Percentiles rank a stretch among this genome's conserved stretches.
phyloP scores from a whole-genome alignment of 1,140 invertebrate genomes.

The Penaeus japonicus region DNA sequence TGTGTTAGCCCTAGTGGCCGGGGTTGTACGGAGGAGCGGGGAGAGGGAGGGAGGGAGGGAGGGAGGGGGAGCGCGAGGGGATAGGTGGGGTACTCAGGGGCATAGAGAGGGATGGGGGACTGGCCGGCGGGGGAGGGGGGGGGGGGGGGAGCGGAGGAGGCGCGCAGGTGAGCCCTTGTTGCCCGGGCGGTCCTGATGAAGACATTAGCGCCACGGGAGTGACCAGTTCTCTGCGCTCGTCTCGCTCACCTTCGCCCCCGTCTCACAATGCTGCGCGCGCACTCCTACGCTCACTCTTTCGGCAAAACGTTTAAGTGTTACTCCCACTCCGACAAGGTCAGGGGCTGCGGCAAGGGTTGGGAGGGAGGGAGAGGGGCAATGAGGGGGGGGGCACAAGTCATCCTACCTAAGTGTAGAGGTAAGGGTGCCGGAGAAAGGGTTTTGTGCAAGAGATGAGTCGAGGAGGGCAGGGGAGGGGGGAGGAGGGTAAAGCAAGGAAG shows the following conservation, averaged over 20 bases:
- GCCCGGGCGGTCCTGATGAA: slow-evolving; percentile 30
- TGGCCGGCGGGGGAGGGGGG: not conserved
- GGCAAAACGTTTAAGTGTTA: no score
- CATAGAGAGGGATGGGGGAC: not conserved
- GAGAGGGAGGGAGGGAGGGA: not conserved
- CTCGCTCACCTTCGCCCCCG: not conserved
- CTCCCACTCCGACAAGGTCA: no score
- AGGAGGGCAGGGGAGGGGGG: not conserved
- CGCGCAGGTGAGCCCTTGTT: not conserved
- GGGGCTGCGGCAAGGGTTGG: no score
- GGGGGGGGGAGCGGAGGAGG: not conserved
- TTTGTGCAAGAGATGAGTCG: no score
- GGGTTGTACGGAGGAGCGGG: not conserved
- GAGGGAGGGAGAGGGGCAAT: no score
- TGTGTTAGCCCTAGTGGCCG: no score
- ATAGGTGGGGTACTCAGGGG: not conserved
- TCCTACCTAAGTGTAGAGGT: no score
- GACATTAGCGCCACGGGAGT: slow-evolving; percentile 29
- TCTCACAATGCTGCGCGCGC: not conserved
- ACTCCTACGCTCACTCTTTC: not conserved
- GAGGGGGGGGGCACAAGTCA: no score
- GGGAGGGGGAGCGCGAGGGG: not conserved
- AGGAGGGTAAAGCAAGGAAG: not conserved
- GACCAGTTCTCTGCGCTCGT: not conserved
- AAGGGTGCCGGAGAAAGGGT: no score